phyloP scores from a whole-genome alignment of 2,797 vertebrate genomes.

The Leptoclinus maculatus region DNA sequence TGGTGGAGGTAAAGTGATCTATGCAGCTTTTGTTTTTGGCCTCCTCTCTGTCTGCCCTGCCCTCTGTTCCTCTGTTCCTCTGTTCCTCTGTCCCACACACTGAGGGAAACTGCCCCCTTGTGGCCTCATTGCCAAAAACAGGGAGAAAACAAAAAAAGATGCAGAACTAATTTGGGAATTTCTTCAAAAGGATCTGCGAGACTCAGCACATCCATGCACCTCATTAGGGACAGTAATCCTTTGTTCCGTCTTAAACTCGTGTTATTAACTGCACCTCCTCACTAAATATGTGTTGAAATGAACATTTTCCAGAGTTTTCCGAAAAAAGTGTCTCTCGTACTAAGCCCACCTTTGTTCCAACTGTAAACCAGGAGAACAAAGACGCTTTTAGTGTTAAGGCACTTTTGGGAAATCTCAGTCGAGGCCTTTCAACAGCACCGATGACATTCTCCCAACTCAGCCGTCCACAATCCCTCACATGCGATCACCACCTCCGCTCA shows the following conservation, averaged over 20 bases:
- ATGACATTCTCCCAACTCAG: slow-evolving; percentile 42
- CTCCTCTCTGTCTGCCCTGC: slow-evolving; percentile 37
- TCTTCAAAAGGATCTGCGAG: slow-evolving; percentile 49
- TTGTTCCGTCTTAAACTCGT: slow-evolving; percentile 58
- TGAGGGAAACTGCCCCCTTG: slow-evolving; percentile 83
- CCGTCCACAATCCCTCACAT: slow-evolving; percentile 45
- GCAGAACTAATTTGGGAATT: slow-evolving; percentile 39
- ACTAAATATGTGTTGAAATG: slow-evolving; percentile 31
- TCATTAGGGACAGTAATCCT: slow-evolving; percentile 58
- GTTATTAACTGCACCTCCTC: slow-evolving; percentile 44
- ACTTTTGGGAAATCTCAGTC: slow-evolving; percentile 64
- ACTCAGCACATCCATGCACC: slow-evolving; percentile 55
- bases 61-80: slow-evolving; percentile 31
- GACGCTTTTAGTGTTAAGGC: slow-evolving; percentile 55
- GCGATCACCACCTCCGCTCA: slow-evolving; percentile 65
- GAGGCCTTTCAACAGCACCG: slow-evolving; percentile 31
- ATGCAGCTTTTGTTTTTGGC: slow-evolving; percentile 24
- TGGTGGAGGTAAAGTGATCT: slow-evolving; percentile 63
- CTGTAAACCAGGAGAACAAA: slow-evolving; percentile 54
- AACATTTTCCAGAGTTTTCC: slow-evolving; percentile 38
- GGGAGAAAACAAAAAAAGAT: not conserved
- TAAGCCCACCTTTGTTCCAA: slow-evolving; percentile 49
- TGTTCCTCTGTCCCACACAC: slow-evolving; percentile 39
- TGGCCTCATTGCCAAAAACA: slow-evolving; percentile 68
- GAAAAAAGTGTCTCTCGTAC: slow-evolving; percentile 36